Base-by-base conservation (phyloP, 2,888 invertebrate genomes). In the Synergus gifuensis region DNA sequence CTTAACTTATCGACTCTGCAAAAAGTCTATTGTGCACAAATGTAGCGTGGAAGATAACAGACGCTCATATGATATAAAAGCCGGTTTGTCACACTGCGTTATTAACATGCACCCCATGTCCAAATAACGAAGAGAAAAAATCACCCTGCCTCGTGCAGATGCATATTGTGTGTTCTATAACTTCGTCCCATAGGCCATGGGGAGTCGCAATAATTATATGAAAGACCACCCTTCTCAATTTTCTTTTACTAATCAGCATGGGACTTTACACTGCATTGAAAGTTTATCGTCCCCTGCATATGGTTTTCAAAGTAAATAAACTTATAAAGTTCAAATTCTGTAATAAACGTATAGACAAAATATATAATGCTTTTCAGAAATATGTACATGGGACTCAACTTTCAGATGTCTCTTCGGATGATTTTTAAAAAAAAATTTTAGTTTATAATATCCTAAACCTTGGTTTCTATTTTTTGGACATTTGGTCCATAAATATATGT, bases 121-220 rank as follows among this genome's bases (percentile, higher is more conserved):
- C 49, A 49, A 69, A 49, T 69, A 69, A 49, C 73, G 80, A 69
- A 82, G 69, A 79, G 78, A 79, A 83, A 82, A 82, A 79, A 82
- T 46, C 79, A 79, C 76, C 76, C 81, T 78, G 78, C 76, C 80
- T 79, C 81, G 69, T 69, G 67, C 76, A 69, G 64, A 79, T 76
- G 79, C 82, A 80, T 77, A 82, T 67, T 79, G 82, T 80, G 79
- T 78, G 76, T 82, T 84, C 80, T 80, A 81, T 28, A 28, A 28
- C 84, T 82, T 85, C 82, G 87, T 87, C 85, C 83, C 81, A 81
- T 85, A 86, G 88, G 85, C 88, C 87, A 86, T 79, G 84, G 87
- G 88, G 89, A 88, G 88, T 87, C 86, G 85, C 88, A 88, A 89
- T 90, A 90, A 90, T 90, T 89, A 90, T 88, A 88, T 69, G 8